Evolutionary conservation across 2,113 vertebrate species (phyloP).

Genomic region (Alligator mississippiensis): DNA sequence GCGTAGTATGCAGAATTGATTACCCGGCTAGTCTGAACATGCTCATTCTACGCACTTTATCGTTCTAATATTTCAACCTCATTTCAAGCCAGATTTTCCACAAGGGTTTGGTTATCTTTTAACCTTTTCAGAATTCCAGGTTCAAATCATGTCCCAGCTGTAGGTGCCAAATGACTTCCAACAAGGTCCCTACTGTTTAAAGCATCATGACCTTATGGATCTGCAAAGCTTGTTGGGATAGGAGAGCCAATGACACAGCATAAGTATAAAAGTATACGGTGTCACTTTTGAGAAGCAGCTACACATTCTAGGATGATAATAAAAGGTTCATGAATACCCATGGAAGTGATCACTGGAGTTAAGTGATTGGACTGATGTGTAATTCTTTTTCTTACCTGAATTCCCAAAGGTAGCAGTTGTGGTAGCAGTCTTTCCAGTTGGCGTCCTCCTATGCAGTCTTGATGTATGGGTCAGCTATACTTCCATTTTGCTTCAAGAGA

Average conservation of each 20-base stretch:
- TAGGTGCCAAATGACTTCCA: not conserved
- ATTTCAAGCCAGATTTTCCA: not conserved
- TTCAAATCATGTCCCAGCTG: accelerated
- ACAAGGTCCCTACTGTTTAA: not conserved
- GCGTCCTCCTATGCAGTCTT: not conserved
- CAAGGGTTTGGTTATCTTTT: not conserved
- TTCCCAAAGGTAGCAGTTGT: not conserved
- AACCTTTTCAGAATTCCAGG: not conserved
- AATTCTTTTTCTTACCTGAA: not conserved
- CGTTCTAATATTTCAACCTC: too few relatives aligned
- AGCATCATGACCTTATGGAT: not conserved
- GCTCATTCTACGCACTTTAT: too few relatives aligned
- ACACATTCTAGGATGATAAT: not conserved
- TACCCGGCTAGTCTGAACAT: not conserved
- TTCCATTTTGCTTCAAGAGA: not conserved
- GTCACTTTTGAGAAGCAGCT: not conserved
- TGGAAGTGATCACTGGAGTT: not conserved
- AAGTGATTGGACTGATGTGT: not conserved
- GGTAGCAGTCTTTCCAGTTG: not conserved
- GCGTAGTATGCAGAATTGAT: not conserved
- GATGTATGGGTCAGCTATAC: not conserved
- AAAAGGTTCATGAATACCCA: too few relatives aligned
- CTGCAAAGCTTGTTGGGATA: not conserved
- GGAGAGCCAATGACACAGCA: not conserved
- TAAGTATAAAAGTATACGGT: not conserved